phyloP scores from a whole-genome alignment of 2,797 vertebrate species.

The Zalophus californianus region DNA sequence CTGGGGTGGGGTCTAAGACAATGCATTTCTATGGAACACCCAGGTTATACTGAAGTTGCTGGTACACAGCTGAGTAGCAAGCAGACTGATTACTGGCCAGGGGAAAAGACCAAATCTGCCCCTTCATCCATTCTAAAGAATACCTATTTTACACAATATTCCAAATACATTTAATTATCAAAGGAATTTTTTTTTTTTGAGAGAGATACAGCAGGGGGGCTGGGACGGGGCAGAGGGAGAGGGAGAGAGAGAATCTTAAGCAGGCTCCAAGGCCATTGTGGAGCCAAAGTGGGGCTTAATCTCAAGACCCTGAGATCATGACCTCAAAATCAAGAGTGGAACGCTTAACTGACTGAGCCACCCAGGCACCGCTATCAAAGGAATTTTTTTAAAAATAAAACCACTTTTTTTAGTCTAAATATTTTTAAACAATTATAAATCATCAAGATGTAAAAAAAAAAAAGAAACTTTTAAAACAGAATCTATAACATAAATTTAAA shows the following conservation, averaged over 20 bases:
- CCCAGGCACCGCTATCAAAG: background rate
- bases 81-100: background rate
- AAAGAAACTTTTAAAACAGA: conserved; percentile 32
- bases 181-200: background rate
- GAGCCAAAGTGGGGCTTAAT: background rate
- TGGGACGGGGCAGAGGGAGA: background rate
- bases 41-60: background rate
- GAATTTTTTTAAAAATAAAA: background rate
- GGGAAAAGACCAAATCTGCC: background rate
- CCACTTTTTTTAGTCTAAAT: conserved; percentile 3
- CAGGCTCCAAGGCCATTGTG: background rate
- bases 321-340: background rate
- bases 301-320: background rate
- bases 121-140: conserved; percentile 22
- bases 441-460: background rate
- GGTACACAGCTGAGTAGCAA: background rate
- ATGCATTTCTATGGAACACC: background rate
- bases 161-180: conserved; percentile 25
- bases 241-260: background rate
- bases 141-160: background rate
- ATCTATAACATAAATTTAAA: conserved; percentile 25
- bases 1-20: background rate
- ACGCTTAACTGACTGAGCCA: background rate
- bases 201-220: background rate
- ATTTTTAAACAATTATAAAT: background rate